A percentile compares a stretch with the other conserved stretches of the same genome.
Evolutionary conservation across 1,140 invertebrate genomes (phyloP).

Genomic region (Zaprionus camerounensis): DNA sequence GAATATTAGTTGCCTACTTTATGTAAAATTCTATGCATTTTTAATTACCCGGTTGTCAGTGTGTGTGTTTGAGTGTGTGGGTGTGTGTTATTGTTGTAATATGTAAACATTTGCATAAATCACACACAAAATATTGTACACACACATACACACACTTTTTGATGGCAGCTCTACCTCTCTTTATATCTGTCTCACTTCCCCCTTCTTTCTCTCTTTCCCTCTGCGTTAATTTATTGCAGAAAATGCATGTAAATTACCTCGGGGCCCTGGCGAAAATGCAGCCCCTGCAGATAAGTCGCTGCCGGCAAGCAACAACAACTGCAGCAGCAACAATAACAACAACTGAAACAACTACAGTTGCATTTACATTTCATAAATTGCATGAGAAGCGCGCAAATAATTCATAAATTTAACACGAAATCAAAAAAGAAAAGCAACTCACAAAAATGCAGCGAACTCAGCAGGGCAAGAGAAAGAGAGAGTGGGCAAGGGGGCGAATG

Average conservation of each 20-base stretch:
- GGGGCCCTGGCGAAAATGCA: conserved; percentile 44
- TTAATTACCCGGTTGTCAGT: conserved; percentile 41
- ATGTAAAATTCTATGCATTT: conserved; percentile 66
- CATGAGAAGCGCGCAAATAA: conserved; percentile 69
- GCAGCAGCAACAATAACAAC: conserved; percentile 33
- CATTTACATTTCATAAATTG: conserved; percentile 75
- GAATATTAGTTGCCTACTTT: conserved; percentile 65
- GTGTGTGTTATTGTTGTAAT: conserved; percentile 34
- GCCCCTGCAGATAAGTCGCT: conserved; percentile 61
- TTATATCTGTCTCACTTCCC: neutral
- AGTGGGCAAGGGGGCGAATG: neutral
- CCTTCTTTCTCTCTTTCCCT: neutral
- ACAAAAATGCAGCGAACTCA: conserved; percentile 53
- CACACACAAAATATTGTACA: conserved; percentile 42
- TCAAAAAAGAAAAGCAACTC: conserved; percentile 20
- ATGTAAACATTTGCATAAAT: conserved; percentile 57
- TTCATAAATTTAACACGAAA: conserved; percentile 68
- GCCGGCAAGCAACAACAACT: conserved; percentile 29
- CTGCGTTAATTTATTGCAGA: conserved; percentile 55
- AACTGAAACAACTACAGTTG: neutral
- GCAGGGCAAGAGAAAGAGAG: neutral
- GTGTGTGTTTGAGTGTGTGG: conserved; percentile 2
- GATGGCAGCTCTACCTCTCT: conserved; percentile 2
- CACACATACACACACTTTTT: conserved; percentile 30
- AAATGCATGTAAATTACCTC: conserved; percentile 67